These are phyloP conservation scores for Cebidichthys violaceus DNA, from an alignment of 2,113 vertebrate genomes.

Conservation along the genomic window DNA sequence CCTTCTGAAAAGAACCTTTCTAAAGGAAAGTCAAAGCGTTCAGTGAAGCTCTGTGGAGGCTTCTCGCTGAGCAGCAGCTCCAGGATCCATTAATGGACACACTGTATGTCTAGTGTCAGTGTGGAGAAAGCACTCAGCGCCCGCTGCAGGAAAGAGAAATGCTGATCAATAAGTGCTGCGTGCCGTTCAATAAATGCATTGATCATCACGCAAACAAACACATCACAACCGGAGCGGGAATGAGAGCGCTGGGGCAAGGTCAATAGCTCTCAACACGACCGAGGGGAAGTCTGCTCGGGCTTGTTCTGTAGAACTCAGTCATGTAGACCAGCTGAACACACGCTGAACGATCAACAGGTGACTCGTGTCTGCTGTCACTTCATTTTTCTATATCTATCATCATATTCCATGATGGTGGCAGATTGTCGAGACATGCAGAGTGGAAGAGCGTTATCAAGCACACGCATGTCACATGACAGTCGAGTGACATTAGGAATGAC, in stretches of 20 bases:
- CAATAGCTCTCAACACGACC: slow-evolving; percentile 57
- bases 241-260: slow-evolving; percentile 54
- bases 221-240: slow-evolving; percentile 58
- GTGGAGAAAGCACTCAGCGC: slow-evolving; percentile 52
- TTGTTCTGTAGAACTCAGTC: slow-evolving; percentile 15
- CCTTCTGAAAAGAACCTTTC: slow-evolving; percentile 37
- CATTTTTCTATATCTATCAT: too few relatives aligned
- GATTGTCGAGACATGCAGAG: background rate
- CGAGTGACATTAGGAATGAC: background rate
- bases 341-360: background rate
- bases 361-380: background rate
- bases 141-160: slow-evolving; percentile 68
- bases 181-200: slow-evolving; percentile 70
- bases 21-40: slow-evolving; percentile 16
- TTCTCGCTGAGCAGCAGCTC: slow-evolving; percentile 38
- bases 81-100: slow-evolving; percentile 46
- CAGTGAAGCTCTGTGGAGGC: background rate
- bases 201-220: slow-evolving; percentile 77
- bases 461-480: background rate
- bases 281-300: slow-evolving; percentile 25
- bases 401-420: background rate
- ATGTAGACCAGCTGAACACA: background rate
- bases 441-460: background rate
- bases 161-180: slow-evolving; percentile 68
- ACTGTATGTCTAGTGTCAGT: slow-evolving; percentile 33